phyloP scores from a whole-genome alignment of 2,888 invertebrate species.

The Empis livida region DNA sequence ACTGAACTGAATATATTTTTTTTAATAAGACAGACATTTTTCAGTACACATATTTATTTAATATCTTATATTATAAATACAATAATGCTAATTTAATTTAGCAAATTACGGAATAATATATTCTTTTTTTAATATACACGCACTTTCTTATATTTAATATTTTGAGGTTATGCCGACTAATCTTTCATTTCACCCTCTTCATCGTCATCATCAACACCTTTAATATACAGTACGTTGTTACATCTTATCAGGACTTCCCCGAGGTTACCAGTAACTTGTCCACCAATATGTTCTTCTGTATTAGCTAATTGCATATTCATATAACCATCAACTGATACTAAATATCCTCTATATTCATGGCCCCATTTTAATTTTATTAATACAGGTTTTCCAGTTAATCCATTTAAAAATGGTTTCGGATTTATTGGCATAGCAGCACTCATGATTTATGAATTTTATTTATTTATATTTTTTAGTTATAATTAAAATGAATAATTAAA shows the following conservation, averaged over 20 bases:
- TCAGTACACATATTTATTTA: too few relatives aligned
- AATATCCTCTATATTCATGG: conserved; percentile 96
- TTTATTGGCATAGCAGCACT: conserved; percentile 85
- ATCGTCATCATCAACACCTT: conserved; percentile 92
- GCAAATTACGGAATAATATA: too few relatives aligned
- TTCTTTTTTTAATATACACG: too few relatives aligned
- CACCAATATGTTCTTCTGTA: conserved; percentile 94
- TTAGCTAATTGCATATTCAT: conserved; percentile 98
- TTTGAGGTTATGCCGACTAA: conserved; percentile 9
- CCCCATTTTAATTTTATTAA: conserved; percentile 99
- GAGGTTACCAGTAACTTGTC: conserved; percentile 74
- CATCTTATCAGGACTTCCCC: conserved; percentile 96
- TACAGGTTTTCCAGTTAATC: conserved; percentile 94
- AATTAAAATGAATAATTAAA: too few relatives aligned
- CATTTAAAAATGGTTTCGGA: conserved; percentile 98
- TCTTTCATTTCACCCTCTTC: conserved; percentile 88
- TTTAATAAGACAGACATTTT: too few relatives aligned
- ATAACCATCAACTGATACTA: conserved; percentile 97
- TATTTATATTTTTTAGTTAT: too few relatives aligned
- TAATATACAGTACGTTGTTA: conserved; percentile 91
- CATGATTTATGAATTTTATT: neutral
- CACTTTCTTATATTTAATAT: too few relatives aligned
- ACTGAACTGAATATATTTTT: too few relatives aligned
- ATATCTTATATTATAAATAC: too few relatives aligned
- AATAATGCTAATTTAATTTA: too few relatives aligned